Evolutionary conservation across 2,113 vertebrate genomes (phyloP).

Genomic region (Esox niger): DNA sequence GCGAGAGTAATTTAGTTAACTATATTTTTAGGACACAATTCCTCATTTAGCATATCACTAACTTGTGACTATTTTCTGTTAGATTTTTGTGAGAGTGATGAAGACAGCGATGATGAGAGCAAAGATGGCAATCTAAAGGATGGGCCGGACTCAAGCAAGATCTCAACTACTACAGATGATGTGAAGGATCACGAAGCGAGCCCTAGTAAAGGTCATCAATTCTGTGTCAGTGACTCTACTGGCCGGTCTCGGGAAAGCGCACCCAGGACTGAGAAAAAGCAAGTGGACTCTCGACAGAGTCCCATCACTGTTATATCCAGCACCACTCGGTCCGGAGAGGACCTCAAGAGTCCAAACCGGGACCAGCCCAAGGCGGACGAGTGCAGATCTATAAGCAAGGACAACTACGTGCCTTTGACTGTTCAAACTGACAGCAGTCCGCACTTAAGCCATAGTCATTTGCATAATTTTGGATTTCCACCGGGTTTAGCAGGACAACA

Average conservation of each 20-base stretch:
- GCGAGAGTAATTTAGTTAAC: too few species aligned
- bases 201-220: slow-evolving; percentile 71
- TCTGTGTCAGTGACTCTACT: slow-evolving; percentile 56
- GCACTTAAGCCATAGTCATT: slow-evolving; percentile 82
- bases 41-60: neutral
- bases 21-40: too few species aligned
- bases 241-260: slow-evolving; percentile 71
- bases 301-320: slow-evolving; percentile 90
- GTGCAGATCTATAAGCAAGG: slow-evolving; percentile 79
- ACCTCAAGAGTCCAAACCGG: slow-evolving; percentile 81
- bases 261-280: slow-evolving; percentile 77
- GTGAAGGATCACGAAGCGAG: slow-evolving; percentile 78
- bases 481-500: slow-evolving; percentile 86
- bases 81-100: slow-evolving; percentile 94
- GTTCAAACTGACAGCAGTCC: slow-evolving; percentile 86
- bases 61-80: neutral
- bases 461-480: slow-evolving; percentile 91
- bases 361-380: slow-evolving; percentile 84
- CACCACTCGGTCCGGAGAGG: slow-evolving; percentile 81
- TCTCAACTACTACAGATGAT: slow-evolving; percentile 87
- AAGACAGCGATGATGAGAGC: slow-evolving; percentile 91
- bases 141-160: slow-evolving; percentile 82
- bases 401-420: slow-evolving; percentile 83
- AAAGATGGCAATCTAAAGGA: slow-evolving; percentile 85
- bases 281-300: slow-evolving; percentile 89